Base-by-base conservation (phyloP, 2,888 invertebrate genomes). In the Micoletzkya japonica region DNA sequence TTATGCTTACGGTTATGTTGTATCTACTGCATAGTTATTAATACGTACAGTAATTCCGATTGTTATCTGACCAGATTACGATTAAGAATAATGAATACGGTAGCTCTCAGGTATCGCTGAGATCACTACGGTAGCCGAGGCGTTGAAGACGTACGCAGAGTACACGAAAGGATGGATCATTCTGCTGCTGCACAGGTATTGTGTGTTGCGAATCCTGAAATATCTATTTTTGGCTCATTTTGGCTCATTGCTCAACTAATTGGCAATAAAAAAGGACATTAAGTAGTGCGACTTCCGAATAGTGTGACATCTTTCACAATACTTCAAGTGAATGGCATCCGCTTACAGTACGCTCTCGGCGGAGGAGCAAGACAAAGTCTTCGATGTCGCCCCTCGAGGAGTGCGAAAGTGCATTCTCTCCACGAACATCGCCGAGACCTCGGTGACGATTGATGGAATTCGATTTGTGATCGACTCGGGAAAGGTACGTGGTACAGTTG, bases 381-480 rank as follows among this genome's bases (percentile, higher is more conserved):
- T 98, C 86, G 94, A 96, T 85, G 93, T 94, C 84, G 91, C 96
- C 0, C 96, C 96, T 0, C 93, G 94, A 70, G 93, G 95, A 4
- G 90, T 94, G 2, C 89, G 98, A 68, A 98, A 98, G 86, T 97
- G 96, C 86, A 94, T 98, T 73, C 91, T 98, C 0, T 93, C 95
- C 0, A 98, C 98, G 0, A 98, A 98, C 85, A 97, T 98, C 71
- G 96, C 98, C 0, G 98, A 98, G 88, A 98, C 98, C 0, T 96
- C 96, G 0, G 92, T 98, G 3, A 98, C 98, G 0, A 96, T 98
- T 69, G 98, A 98, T 86, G 97, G 97, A 0, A 92, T 98, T 68
- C 89, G 97, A 82, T 98, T 98, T 87, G 97, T 98, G 0, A 90
- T 93, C 0, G 97, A 98, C 87, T 95, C 95, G 2, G 97, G 98